Evolutionary conservation across 2,888 invertebrate species (phyloP).

Genomic region (Coelinius sp.): DNA sequence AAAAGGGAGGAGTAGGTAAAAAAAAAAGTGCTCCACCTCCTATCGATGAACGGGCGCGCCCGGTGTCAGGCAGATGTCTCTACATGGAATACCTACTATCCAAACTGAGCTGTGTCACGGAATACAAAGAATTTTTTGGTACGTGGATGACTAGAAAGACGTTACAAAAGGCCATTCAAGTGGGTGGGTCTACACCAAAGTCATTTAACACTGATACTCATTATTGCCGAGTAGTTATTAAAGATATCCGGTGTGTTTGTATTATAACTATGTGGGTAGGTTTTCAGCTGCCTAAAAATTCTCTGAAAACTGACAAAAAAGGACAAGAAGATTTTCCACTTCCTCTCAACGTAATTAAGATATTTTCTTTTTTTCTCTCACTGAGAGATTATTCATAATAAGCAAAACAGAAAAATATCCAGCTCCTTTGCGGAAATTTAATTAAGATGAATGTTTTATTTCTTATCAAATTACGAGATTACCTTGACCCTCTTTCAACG

Average conservation of each 20-base stretch:
- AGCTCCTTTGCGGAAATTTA: background rate
- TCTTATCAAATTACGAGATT: background rate
- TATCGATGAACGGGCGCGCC: slow-evolving; percentile 38
- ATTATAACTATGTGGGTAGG: background rate
- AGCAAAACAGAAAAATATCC: too few species aligned
- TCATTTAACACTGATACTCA: slow-evolving; percentile 22
- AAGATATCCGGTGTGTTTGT: background rate
- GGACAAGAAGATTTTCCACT: background rate
- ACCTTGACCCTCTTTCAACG: slow-evolving; percentile 11
- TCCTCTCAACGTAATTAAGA: background rate
- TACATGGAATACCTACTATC: slow-evolving; percentile 10
- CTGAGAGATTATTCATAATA: too few species aligned
- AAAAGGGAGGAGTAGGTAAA: slow-evolving; percentile 13
- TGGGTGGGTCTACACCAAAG: slow-evolving; percentile 47
- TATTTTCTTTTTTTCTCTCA: background rate
- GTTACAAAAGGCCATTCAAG: slow-evolving; percentile 51
- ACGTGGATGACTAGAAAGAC: slow-evolving; percentile 34
- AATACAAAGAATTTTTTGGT: slow-evolving; percentile 41
- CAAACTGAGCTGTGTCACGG: slow-evolving; percentile 46
- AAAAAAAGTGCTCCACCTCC: slow-evolving; percentile 47
- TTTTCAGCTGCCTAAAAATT: background rate
- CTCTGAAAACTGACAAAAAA: background rate
- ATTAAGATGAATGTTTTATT: slow-evolving; percentile 1
- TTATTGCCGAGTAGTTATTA: slow-evolving; percentile 1
- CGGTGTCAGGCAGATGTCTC: slow-evolving; percentile 34